These are phyloP conservation scores for Phasianus colchicus DNA, from an alignment of 2,113 vertebrate species.

Conservation along the genomic window DNA sequence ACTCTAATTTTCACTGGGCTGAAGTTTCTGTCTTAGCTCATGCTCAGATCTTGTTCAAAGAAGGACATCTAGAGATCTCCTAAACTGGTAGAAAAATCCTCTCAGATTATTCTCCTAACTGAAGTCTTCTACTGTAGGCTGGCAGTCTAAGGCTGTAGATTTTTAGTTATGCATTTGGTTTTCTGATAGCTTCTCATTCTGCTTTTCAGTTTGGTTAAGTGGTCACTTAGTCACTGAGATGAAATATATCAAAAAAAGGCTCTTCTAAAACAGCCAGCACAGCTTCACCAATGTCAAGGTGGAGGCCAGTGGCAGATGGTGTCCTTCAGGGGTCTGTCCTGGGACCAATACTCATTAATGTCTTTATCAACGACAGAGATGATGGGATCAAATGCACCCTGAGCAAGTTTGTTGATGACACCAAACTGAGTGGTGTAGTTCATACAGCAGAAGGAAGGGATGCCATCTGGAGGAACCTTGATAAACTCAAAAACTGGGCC, in stretches of 20 bases:
- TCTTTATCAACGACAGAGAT: too few relatives aligned
- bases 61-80: neutral
- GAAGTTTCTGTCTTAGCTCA: neutral
- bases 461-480: too few relatives aligned
- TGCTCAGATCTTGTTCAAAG: neutral
- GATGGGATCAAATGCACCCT: too few relatives aligned
- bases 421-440: too few relatives aligned
- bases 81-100: neutral
- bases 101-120: neutral
- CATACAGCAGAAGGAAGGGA: too few relatives aligned
- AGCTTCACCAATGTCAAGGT: too few relatives aligned
- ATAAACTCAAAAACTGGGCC: too few relatives aligned
- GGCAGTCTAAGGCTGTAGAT: neutral
- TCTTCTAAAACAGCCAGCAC: neutral
- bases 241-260: neutral
- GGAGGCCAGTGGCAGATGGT: too few relatives aligned
- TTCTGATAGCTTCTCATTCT: neutral
- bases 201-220: neutral
- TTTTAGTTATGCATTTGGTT: neutral
- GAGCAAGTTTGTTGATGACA: too few relatives aligned
- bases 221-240: neutral
- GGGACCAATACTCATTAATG: too few relatives aligned
- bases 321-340: too few relatives aligned
- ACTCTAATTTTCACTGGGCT: neutral
- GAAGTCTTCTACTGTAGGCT: neutral